Evolutionary conservation across 2,888 invertebrate species (phyloP), one percentile per base, ranked within the genome.

Genomic region (Oscheius onirici): DNA sequence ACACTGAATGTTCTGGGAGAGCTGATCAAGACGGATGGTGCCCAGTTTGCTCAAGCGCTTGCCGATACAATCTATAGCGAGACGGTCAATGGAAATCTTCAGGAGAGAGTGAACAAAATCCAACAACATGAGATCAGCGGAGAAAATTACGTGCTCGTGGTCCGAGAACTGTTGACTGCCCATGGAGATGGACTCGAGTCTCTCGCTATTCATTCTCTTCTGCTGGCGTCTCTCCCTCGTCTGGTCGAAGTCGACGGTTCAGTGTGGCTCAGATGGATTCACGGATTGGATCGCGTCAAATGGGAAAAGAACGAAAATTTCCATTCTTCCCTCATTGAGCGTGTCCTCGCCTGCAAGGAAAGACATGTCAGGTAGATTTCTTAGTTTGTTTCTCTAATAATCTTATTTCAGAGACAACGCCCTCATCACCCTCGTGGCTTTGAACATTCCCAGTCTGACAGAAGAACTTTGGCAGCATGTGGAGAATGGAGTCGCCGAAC

Each of bases 381-480:
- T 40, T 0, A n/a, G 17, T 20, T 13, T 22, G 6, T 43, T 44
- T 54, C 5, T 26, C 34, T 60, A 8, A 49, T 60, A 3, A 5
- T 22, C 5, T n/a, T 24, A 20, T 58, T 97, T 91, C 89, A 93
- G 97, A 74, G 97, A 97, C 86, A 97, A 97, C 87, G 97, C 97
- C 8, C 92, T 97, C 49, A 94, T 97, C 83, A 95, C 95, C 0
- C 90, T 97, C 81, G 91, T 94, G 88, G 95, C 94, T 58, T 91
- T 91, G 77, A 91, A 92, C 75, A 90, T 93, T 66, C 90, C 92
- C 91, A 86, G 87, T 89, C 79, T 74, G 24, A 75, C 72, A 20
- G 58, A 57, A 2, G 76, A 71, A 20, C 60, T 82, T 26, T 82
- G 82, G 82, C 60, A 68, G 22, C 71, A 76, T 20, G 76, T 82